Conservation (phyloP, 2,113 vertebrate species). For the cattle (Bos taurus) region ARS-UCD2.0 NC_037346.1:530001-530500, state of each 20-base stretch:
- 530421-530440: neutral
- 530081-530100: conserved; percentile 42
- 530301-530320: neutral
- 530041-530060: neutral
- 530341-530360: too few relatives aligned
- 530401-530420: neutral
- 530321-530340: neutral
- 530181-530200: neutral
- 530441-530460: fast-evolving
- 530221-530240: neutral
- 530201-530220: neutral
- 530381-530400: neutral
- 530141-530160: neutral
- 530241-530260: neutral
- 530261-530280: neutral
- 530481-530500: neutral
- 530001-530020: neutral
- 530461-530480: neutral
- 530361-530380: neutral
- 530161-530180: neutral
- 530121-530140: neutral
- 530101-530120: conserved; percentile 13
- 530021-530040: neutral
- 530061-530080: neutral
- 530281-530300: neutral